phyloP scores from a whole-genome alignment of 2,113 vertebrate species.

The Calonectris borealis region DNA sequence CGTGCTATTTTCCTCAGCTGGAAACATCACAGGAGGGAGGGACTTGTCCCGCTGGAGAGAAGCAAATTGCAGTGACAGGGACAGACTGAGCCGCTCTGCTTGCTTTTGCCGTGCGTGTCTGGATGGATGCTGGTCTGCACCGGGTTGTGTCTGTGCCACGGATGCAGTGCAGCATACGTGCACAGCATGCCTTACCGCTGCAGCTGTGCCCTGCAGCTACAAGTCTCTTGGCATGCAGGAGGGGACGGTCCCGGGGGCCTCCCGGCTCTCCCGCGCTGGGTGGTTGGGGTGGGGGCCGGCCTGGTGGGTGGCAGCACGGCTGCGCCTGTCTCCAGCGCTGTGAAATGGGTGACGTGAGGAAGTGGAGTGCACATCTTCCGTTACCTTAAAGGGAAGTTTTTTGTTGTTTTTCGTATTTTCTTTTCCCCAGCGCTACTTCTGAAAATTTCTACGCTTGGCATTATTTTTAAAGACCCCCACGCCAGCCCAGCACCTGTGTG shows the following conservation, averaged over 20 bases:
- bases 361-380: neutral
- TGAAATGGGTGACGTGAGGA: neutral
- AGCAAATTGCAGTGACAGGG: neutral
- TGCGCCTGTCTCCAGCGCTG: neutral
- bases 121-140: neutral
- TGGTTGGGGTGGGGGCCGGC: accelerated
- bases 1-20: neutral
- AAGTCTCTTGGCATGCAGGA: accelerated
- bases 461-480: neutral
- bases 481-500: neutral
- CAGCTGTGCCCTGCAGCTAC: neutral
- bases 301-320: neutral
- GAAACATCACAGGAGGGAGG: neutral
- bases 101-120: accelerated
- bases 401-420: too few species aligned
- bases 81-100: neutral
- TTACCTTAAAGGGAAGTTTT: neutral
- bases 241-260: neutral
- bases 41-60: neutral
- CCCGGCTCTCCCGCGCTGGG: accelerated
- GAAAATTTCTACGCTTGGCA: neutral
- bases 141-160: neutral
- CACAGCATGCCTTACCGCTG: accelerated
- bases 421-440: neutral
- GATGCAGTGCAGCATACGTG: accelerated